Evolutionary conservation across 2,797 vertebrate genomes (phyloP).

Genomic region (Xenopus petersii): DNA sequence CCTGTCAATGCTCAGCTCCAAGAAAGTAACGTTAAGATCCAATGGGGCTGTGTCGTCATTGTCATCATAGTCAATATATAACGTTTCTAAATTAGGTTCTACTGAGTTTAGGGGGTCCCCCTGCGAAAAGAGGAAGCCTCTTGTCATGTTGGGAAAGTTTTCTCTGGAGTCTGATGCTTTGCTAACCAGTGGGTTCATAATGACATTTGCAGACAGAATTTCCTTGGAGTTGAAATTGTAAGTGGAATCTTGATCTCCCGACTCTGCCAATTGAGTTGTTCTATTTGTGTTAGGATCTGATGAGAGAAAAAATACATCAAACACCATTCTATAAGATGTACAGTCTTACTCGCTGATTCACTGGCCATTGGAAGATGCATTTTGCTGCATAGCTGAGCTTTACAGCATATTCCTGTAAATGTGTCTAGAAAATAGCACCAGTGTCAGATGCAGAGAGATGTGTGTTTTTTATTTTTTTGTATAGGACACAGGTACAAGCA

Average conservation of each 20-base stretch:
- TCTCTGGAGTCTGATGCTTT: conserved; percentile 68
- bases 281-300: conserved; percentile 79
- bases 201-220: conserved; percentile 76
- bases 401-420: too few species aligned
- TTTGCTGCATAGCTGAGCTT: too few species aligned
- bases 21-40: conserved; percentile 72
- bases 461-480: too few species aligned
- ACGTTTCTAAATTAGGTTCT: conserved; percentile 63
- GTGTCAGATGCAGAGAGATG: too few species aligned
- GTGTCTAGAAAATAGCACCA: too few species aligned
- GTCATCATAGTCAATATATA: conserved; percentile 72
- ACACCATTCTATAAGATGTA: too few species aligned
- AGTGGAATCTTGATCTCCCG: conserved; percentile 54
- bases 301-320: conserved; percentile 42
- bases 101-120: conserved; percentile 65
- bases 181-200: conserved; percentile 76
- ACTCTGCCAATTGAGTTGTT: conserved; percentile 62
- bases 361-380: too few species aligned
- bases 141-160: conserved; percentile 76
- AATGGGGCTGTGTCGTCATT: conserved; percentile 57
- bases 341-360: too few species aligned
- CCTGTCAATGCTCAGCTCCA: conserved; percentile 76
- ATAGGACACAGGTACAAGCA: too few species aligned
- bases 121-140: conserved; percentile 78
- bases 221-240: conserved; percentile 65